Conservation (phyloP, 1,140 invertebrate genomes). For the Brachionus paranguensis region DNA sequence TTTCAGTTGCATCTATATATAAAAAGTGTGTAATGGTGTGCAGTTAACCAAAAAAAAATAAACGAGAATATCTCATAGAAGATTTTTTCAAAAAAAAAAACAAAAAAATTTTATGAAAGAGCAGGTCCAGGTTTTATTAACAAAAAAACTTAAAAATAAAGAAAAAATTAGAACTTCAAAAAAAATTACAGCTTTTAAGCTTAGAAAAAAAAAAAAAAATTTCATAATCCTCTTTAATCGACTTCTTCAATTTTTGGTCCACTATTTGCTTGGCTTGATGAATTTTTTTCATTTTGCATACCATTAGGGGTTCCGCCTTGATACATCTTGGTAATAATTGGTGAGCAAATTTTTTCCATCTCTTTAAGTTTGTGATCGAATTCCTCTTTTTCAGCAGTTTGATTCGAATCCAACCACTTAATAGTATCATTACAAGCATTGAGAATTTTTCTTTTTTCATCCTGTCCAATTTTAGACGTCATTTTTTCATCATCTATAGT, state of each 20-base stretch:
- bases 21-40: too few species aligned
- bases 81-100: too few species aligned
- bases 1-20: slow-evolving; percentile 62
- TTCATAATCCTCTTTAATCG: slow-evolving; percentile 21
- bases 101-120: too few species aligned
- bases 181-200: background rate
- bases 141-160: too few species aligned
- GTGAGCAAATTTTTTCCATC: slow-evolving; percentile 53
- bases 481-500: slow-evolving; percentile 68
- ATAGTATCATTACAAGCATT: slow-evolving; percentile 89
- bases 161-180: background rate
- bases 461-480: slow-evolving; percentile 66
- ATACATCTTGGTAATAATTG: slow-evolving; percentile 58
- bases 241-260: slow-evolving; percentile 40
- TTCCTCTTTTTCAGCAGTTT: slow-evolving; percentile 61
- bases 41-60: too few species aligned
- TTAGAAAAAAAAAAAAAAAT: background rate
- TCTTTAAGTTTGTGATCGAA: slow-evolving; percentile 54
- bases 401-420: slow-evolving; percentile 87
- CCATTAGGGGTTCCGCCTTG: slow-evolving; percentile 44
- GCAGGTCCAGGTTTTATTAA: too few species aligned
- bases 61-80: too few species aligned
- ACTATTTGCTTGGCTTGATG: background rate
- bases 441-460: slow-evolving; percentile 75
- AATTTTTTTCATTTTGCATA: background rate